Base-by-base conservation (phyloP, 2,113 vertebrate genomes). In the Psilopogon haemacephalus region DNA sequence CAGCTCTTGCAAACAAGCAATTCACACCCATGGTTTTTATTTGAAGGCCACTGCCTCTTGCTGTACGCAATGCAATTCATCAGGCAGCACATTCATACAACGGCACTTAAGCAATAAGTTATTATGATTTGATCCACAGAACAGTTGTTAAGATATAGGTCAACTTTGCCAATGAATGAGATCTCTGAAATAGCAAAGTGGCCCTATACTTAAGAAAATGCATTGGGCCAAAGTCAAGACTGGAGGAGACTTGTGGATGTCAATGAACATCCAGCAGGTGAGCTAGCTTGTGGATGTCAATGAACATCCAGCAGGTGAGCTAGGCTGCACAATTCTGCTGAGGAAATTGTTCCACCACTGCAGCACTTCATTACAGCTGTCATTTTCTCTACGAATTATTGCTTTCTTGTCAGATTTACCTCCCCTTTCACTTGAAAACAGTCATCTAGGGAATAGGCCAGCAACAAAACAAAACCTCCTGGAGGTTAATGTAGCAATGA, bases 381-480 rank as follows among this genome's bases (percentile, higher is more conserved):
- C 73, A 89, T 94, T 96, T 93, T 90, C 56, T 48, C 52, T 73
- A 86, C 30, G 67, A 96, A 93, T 95, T 95, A 93, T 81, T 93
- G 87, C 71, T 91, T 91, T 89, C 69, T 92, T 80, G 84, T 93
- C 90, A 89, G 90, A 83, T 95, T 72, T 93, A 87, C 85, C 77
- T 90, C 69, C 82, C 71, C 54, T 65, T 71, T 84, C 60, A 77
- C 84, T 86, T 86, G 60, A 94, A 92, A 97, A 88, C 38, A 79
- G 69, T 81, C 79, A 86, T 84, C 54, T 55, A n/a, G 56, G 44
- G 92, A 97, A 88, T 4, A 89, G 37, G 44, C 28, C 33, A 28
- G 28, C 35, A 88, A 82, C 62, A 91, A 86, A 92, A 75, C 44
- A 87, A 94, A 94, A 82, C 52, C 64, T 89, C 69, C 70, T 69